Percentiles rank a stretch among this genome's conserved stretches.
Conservation (phyloP, 2,888 invertebrate genomes). For the Allacma fusca region DNA sequence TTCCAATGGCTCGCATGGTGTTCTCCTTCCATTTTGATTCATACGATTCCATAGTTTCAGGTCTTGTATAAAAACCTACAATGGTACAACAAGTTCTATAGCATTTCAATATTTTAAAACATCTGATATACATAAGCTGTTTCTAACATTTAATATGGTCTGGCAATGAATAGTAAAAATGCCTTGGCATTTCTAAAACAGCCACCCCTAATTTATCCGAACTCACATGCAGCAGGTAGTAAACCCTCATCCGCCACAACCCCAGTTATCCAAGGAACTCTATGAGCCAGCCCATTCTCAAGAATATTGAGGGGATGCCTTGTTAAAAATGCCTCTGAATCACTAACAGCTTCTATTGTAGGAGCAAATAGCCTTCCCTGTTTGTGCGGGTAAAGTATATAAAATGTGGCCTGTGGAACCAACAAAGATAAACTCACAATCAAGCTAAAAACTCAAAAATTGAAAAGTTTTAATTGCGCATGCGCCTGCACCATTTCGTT, state of each 20-base stretch:
- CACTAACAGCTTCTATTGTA: conserved; percentile 17
- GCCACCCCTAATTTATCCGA: not conserved
- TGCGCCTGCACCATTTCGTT: not conserved
- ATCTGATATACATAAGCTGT: too few species aligned
- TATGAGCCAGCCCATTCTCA: not conserved
- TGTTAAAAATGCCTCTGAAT: conserved; percentile 21
- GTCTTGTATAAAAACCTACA: not conserved
- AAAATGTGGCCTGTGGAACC: not conserved
- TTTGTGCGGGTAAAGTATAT: conserved; percentile 3
- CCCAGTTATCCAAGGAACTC: conserved; percentile 27
- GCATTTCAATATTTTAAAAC: too few species aligned
- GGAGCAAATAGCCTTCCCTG: not conserved
- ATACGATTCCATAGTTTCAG: not conserved
- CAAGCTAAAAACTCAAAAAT: too few species aligned
- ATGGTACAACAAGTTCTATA: too few species aligned
- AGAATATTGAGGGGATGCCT: not conserved
- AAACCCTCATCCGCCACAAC: conserved; percentile 22
- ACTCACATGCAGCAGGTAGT: not conserved
- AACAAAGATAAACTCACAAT: too few species aligned
- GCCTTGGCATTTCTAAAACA: too few species aligned
- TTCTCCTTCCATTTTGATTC: not conserved
- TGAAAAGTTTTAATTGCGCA: too few species aligned
- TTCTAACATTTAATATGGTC: too few species aligned
- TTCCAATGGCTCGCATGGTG: not conserved
- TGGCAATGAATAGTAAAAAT: too few species aligned